These are phyloP conservation scores for Ormyrus thymus DNA, from an alignment of 2,888 invertebrate species.

Conservation along the genomic window DNA sequence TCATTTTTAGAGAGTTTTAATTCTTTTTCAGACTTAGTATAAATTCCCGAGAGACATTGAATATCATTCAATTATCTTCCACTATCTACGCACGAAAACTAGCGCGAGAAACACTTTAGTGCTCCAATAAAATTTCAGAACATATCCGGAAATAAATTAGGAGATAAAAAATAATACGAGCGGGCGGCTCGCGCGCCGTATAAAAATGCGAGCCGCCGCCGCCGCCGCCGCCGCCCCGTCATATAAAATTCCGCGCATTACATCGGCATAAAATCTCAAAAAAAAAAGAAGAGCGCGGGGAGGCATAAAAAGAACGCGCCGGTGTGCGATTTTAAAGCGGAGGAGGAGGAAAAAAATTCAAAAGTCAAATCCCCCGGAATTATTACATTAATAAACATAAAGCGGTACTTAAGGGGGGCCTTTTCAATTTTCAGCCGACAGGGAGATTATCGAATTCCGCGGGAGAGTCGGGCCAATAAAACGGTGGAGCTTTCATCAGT, in stretches of 20 bases:
- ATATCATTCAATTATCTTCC: no score
- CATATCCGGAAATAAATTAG: slow-evolving; percentile 41
- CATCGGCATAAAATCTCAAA: slow-evolving; percentile 32
- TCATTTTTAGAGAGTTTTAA: no score
- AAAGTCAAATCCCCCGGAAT: slow-evolving; percentile 44
- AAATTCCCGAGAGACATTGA: neutral
- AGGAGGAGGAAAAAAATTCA: slow-evolving; percentile 28
- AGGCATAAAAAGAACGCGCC: slow-evolving; percentile 5
- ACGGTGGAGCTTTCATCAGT: neutral
- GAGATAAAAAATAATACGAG: slow-evolving; percentile 40
- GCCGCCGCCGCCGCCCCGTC: neutral
- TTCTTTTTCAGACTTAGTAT: neutral
- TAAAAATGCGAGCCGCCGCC: slow-evolving; percentile 19
- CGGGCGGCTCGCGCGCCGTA: slow-evolving; percentile 2
- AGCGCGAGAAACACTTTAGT: slow-evolving; percentile 7
- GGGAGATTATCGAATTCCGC: slow-evolving; percentile 42
- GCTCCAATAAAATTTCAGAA: slow-evolving; percentile 20
- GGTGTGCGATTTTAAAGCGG: slow-evolving; percentile 13
- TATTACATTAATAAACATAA: slow-evolving; percentile 48
- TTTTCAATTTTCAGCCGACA: slow-evolving; percentile 43
- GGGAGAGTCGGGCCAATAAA: slow-evolving; percentile 11
- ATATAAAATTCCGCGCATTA: slow-evolving; percentile 40
- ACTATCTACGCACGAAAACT: neutral
- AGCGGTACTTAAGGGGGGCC: slow-evolving; percentile 30
- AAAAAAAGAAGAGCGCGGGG: neutral